phyloP scores from a whole-genome alignment of 2,113 vertebrate species.

The Thinocorus orbignyianus region DNA sequence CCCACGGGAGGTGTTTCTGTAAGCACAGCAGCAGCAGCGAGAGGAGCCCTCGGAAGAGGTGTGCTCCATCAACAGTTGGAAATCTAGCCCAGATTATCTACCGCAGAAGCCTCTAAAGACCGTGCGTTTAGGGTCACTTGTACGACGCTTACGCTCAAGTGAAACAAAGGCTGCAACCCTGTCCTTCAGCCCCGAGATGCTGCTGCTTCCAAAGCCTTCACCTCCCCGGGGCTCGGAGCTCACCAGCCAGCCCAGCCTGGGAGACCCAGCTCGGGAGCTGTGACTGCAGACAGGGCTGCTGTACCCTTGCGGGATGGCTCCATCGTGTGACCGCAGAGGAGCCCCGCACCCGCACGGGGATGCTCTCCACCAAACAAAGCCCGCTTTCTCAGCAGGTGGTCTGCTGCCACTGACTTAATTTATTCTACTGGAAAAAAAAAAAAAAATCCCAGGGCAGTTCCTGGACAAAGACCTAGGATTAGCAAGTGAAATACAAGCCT shows the following conservation, averaged over 20 bases:
- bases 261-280: not conserved
- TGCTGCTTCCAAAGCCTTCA: not conserved
- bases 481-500: constrained; percentile 39
- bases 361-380: not conserved
- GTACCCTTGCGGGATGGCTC: constrained; percentile 36
- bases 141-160: fast-evolving
- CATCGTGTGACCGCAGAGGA: constrained; percentile 24
- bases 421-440: not conserved
- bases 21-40: not conserved
- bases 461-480: constrained; percentile 38
- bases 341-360: not conserved
- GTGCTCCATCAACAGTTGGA: not conserved
- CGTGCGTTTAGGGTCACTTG: not conserved
- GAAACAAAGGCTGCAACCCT: not conserved
- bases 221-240: not conserved
- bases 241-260: fast-evolving
- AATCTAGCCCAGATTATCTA: not conserved
- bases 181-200: not conserved
- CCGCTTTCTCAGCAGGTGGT: constrained; percentile 53
- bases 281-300: not conserved
- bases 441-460: not conserved
- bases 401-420: constrained; percentile 43
- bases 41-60: not conserved
- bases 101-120: not conserved
- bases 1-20: not conserved